Base-by-base conservation (phyloP, 2,797 vertebrate genomes). In the Dendrocincla fuliginosa region DNA sequence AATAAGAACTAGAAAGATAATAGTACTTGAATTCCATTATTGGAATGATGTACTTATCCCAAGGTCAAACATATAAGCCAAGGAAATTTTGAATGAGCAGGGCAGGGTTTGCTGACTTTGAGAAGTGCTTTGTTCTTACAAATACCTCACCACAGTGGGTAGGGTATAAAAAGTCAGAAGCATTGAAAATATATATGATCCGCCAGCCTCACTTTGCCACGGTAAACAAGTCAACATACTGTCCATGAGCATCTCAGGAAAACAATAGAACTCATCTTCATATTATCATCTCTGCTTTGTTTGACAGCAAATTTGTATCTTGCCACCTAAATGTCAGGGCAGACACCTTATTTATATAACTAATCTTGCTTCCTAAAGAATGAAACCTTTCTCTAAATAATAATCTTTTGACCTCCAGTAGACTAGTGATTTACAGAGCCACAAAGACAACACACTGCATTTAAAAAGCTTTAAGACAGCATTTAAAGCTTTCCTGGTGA, bases 401-500 rank as follows among this genome's bases (percentile, higher is more conserved):
- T 80, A 92, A 88, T 93, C 79, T 95, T 81, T 95, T 90, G 76
- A 86, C 88, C 60, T 92, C 63, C 85, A 67, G 63, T 89, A 95
- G 75, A 59, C 71, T 53, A 67, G 89, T 90, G 87, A 97, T 97
- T 97, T 96, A 92, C 77, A 92, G 60, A 84, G 68, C 73, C 55
- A 30, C 65, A 93, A 80, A 95, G 68, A 84, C 33, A 89, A 92
- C 46, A 89, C 49, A 60, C 52, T 93, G 27, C 89, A 87, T 87
- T 97, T 94, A 89, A 90, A 85, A 96, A 84, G 61, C 90, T 96
- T 97, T 86, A 91, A 91, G 93, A 60, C 3, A 53, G 32, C 32
- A 93, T 87, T 97, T 96, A 97, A 96, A 90, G 57, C 76, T 85
- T 96, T 95, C 89, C 57, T 69, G 83, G 64, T 50, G 71, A 83